Percentiles rank a stretch among this genome's conserved stretches.
Conservation (phyloP, 2,797 vertebrate species). For the Pterois miles region DNA sequence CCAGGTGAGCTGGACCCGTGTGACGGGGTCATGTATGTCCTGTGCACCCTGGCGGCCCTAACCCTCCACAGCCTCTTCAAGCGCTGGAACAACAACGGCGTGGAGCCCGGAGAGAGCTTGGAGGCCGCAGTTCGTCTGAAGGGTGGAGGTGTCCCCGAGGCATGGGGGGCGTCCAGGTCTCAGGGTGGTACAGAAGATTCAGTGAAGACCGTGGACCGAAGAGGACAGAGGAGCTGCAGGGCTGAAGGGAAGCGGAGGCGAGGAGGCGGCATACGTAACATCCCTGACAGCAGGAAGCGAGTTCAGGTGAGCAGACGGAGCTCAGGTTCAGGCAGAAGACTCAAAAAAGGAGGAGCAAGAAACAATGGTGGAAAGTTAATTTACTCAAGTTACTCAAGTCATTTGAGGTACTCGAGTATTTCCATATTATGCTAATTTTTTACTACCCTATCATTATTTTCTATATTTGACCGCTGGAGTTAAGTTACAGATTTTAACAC, state of each 20-base stretch:
- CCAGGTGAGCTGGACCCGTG: background rate
- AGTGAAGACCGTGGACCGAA: background rate
- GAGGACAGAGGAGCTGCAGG: background rate
- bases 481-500: no score
- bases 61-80: conserved; percentile 73
- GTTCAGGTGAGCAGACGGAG: conserved; percentile 67
- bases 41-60: conserved; percentile 80
- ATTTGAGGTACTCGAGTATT: no score
- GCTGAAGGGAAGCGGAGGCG: background rate
- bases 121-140: background rate
- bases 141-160: background rate
- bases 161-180: background rate
- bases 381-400: no score
- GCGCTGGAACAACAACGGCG: conserved; percentile 20
- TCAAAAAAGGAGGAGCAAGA: background rate
- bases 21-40: conserved; percentile 71
- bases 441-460: no score
- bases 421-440: no score
- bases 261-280: background rate
- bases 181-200: background rate
- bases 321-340: background rate
- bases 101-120: background rate
- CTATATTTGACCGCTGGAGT: no score
- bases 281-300: conserved; percentile 9
- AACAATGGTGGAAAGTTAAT: background rate